Evolutionary conservation across 2,888 invertebrate genomes (phyloP), one percentile per base, ranked within the genome.

Genomic region (Eremobia ochroleuca): DNA sequence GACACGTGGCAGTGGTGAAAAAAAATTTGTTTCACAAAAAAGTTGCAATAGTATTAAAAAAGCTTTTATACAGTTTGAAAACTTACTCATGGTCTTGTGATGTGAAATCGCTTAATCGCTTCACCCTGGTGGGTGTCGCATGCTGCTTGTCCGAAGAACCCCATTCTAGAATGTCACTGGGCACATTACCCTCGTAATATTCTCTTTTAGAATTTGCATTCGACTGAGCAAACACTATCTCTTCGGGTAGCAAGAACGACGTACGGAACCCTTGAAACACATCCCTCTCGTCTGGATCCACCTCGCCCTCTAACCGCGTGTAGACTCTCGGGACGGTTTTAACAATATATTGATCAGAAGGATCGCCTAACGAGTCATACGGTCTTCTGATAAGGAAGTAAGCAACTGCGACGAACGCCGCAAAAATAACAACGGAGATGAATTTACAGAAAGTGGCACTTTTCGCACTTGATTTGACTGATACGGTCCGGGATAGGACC

Each of bases 191-290:
- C 77, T 93, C 91, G 65, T 91, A 91, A 34, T 89, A 71, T 40
- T 93, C 93, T 49, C 87, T 87, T 72, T 91, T 91, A 11, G 84
- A 74, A 49, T 89, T 87, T 0, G 85, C 85, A 72, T 92, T 76
- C 28, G 84, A 90, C 28, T 90, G 91, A 55, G 97, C 96, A 55
- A 97, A 92, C 62, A 96, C 92, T 62, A 97, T 93, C 65, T 97
- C 96, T 73, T 97, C 97, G 0, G 94, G 93, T 0, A 98, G 97
- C 62, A 97, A 92, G 87, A 97, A 98, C 28, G 97, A 97, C 0
- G 98, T 98, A 67, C 97, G 97, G 72, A 97, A 97, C 82, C 97
- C 98, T 85, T 97, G 96, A 89, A 97, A 97, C 0, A 98, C 94
- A 67, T 97, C 97, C 73, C 97, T 94, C 78, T 97, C 97, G 76